Conservation (phyloP, 2,113 vertebrate genomes). For the Pyrgilauda ruficollis region DNA sequence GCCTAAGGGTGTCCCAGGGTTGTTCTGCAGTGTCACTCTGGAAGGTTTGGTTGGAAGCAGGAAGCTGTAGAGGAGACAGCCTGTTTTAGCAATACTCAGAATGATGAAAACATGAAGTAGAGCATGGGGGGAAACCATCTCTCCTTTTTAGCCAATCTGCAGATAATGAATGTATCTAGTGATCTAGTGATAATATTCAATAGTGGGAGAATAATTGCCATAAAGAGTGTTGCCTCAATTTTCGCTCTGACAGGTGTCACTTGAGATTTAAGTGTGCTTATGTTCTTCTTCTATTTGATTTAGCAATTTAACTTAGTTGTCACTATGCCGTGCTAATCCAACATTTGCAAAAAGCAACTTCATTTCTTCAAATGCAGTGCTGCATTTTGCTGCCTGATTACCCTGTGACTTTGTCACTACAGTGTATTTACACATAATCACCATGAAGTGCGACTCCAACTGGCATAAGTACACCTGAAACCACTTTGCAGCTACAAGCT, state of each 20-base stretch:
- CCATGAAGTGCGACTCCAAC: fast-evolving
- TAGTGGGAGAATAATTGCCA: background rate
- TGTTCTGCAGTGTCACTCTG: background rate
- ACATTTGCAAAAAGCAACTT: background rate
- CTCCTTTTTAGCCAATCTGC: background rate
- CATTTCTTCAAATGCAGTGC: background rate
- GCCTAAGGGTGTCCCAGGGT: background rate
- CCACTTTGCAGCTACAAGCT: background rate
- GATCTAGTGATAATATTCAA: background rate
- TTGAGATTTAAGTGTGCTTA: background rate
- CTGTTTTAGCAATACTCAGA: background rate
- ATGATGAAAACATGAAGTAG: background rate
- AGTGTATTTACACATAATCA: background rate
- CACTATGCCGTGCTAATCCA: background rate
- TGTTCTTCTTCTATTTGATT: background rate
- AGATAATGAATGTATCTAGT: background rate
- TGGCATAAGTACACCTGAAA: background rate
- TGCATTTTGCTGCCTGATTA: background rate
- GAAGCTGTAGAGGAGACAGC: background rate
- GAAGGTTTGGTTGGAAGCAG: background rate
- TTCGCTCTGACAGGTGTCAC: background rate
- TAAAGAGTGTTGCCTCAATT: background rate
- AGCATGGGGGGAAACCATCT: background rate
- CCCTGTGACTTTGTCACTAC: background rate
- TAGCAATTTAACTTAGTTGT: background rate